These are phyloP conservation scores for Burhinus bistriatus DNA, from an alignment of 2,113 vertebrate genomes.

Conservation along the genomic window DNA sequence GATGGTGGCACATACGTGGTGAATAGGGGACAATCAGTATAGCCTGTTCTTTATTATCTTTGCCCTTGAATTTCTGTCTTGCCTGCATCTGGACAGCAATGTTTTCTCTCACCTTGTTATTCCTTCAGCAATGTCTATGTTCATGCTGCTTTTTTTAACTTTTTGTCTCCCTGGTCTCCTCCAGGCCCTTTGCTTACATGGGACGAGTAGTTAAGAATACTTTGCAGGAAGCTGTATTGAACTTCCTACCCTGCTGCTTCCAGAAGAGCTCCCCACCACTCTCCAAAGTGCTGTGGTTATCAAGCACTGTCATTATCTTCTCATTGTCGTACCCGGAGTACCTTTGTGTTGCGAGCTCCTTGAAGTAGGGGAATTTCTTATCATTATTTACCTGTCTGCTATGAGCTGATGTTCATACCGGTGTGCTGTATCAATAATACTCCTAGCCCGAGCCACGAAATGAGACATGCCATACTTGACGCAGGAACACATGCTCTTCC, in stretches of 20 bases:
- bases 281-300: neutral
- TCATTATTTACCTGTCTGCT: neutral
- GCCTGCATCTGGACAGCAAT: neutral
- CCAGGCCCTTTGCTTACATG: neutral
- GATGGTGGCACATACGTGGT: fast-evolving
- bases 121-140: neutral
- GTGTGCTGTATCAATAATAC: fast-evolving
- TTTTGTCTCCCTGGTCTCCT: neutral
- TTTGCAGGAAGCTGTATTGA: neutral
- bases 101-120: neutral
- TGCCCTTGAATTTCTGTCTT: neutral
- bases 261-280: neutral
- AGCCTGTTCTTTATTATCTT: neutral
- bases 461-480: neutral
- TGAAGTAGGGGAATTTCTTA: neutral
- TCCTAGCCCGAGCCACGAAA: neutral
- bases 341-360: neutral
- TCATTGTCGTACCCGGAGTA: fast-evolving
- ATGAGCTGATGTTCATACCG: fast-evolving
- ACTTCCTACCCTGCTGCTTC: neutral
- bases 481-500: neutral
- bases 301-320: neutral
- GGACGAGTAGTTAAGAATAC: neutral
- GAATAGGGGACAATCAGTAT: fast-evolving
- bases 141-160: neutral